Percentiles rank a stretch among this genome's conserved stretches.
These are phyloP conservation scores for Theristicus caerulescens DNA, from an alignment of 2,113 vertebrate genomes.

Conservation along the genomic window DNA sequence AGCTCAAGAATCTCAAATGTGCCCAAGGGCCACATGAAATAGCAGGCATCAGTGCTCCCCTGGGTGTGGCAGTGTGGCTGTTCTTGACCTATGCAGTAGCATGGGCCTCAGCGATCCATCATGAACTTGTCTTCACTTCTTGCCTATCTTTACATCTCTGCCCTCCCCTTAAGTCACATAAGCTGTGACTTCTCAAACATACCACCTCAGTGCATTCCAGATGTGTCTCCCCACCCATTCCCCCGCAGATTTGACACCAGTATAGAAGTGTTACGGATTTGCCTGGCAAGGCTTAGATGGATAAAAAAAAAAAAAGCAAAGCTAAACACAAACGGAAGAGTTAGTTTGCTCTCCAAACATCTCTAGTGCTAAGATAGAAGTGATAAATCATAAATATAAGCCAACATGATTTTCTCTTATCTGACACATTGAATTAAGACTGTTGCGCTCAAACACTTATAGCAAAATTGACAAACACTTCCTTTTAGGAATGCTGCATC, in stretches of 20 bases:
- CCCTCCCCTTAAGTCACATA: not conserved
- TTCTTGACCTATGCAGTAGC: not conserved
- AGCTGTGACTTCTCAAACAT: not conserved
- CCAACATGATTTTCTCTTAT: constrained; percentile 64
- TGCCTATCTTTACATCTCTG: not conserved
- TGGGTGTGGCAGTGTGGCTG: not conserved
- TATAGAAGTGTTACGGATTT: not conserved
- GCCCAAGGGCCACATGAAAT: not conserved
- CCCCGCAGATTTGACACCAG: not conserved
- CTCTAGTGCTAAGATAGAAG: constrained; percentile 42
- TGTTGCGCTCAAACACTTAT: constrained; percentile 59
- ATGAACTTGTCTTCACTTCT: not conserved
- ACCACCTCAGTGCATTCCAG: not conserved
- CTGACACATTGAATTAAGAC: constrained; percentile 65
- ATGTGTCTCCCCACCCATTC: not conserved
- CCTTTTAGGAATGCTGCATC: constrained; percentile 50
- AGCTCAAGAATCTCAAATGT: not conserved
- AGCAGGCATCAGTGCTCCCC: not conserved
- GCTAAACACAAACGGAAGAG: not conserved
- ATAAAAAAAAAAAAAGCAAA: constrained; percentile 13
- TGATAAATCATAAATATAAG: constrained; percentile 65
- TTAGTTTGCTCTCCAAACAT: constrained; percentile 34
- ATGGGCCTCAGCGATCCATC: not conserved
- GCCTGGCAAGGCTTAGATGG: not conserved
- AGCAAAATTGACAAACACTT: constrained; percentile 67